Conservation (phyloP, 2,113 vertebrate species). For the Tyrannus savana region DNA sequence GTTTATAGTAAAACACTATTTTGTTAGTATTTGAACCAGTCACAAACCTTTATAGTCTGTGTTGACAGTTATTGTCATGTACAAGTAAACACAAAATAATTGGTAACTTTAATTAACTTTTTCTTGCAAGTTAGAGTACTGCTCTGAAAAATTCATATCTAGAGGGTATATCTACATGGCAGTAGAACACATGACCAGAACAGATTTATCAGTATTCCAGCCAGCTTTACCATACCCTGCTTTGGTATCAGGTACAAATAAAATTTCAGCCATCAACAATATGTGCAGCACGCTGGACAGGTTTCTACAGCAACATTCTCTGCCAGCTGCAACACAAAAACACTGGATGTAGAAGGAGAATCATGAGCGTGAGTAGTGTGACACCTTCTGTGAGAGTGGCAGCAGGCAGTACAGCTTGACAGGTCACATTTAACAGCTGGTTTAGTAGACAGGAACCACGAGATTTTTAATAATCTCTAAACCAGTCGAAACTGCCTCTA, state of each 20-base stretch:
- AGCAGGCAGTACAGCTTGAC: not conserved
- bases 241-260: not conserved
- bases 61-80: not conserved
- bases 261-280: not conserved
- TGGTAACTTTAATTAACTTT: not conserved
- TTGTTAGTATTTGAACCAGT: not conserved
- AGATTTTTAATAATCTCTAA: not conserved
- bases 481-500: not conserved
- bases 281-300: not conserved
- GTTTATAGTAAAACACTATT: not conserved
- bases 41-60: not conserved
- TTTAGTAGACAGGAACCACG: not conserved
- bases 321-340: not conserved
- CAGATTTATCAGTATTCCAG: not conserved
- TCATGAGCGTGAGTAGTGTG: not conserved
- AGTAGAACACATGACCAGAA: not conserved
- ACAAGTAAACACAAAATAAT: not conserved
- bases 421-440: not conserved
- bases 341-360: not conserved
- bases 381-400: not conserved
- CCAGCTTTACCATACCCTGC: not conserved
- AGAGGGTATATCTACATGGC: not conserved
- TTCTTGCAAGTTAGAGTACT: not conserved
- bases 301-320: not conserved
- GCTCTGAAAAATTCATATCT: not conserved